A percentile compares a stretch with the other conserved stretches of the same genome.
phyloP scores from a whole-genome alignment of 2,888 invertebrate species.

The Oligia strigilis region DNA sequence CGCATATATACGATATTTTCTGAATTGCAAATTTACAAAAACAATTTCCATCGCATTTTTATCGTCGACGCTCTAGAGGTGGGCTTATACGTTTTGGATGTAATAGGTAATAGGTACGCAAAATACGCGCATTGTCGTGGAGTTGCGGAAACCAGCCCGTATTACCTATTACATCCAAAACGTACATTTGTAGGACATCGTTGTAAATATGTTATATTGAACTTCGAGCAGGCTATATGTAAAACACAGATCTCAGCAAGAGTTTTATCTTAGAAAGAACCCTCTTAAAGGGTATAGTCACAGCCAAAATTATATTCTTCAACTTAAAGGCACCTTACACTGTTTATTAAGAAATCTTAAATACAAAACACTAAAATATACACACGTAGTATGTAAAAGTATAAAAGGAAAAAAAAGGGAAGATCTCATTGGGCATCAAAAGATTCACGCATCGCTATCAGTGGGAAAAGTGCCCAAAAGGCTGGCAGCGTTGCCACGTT shows the following conservation, averaged over 20 bases:
- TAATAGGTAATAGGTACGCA: too few relatives aligned
- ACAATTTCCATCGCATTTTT: conserved; percentile 63
- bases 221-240: background rate
- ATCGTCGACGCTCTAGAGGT: conserved; percentile 27
- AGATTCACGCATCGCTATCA: background rate
- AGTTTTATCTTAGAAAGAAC: conserved; percentile 10
- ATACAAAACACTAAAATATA: background rate
- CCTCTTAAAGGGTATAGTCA: conserved; percentile 15
- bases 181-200: conserved; percentile 17
- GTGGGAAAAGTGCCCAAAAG: background rate
- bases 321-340: background rate
- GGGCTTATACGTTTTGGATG: conserved; percentile 17
- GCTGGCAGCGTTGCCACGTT: background rate
- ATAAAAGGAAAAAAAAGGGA: background rate
- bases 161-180: conserved; percentile 24
- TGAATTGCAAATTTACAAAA: conserved; percentile 65
- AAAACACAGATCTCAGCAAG: background rate
- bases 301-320: background rate
- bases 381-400: too few relatives aligned
- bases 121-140: too few relatives aligned
- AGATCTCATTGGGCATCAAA: background rate
- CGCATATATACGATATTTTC: conserved; percentile 54
- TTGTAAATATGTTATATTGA: conserved; percentile 44
- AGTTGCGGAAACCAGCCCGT: too few relatives aligned
- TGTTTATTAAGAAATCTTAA: background rate